Evolutionary conservation across 37 sponge, comb jelly and placozoan genomes (phyloP).

Genomic region (Bolinopsis microptera): DNA sequence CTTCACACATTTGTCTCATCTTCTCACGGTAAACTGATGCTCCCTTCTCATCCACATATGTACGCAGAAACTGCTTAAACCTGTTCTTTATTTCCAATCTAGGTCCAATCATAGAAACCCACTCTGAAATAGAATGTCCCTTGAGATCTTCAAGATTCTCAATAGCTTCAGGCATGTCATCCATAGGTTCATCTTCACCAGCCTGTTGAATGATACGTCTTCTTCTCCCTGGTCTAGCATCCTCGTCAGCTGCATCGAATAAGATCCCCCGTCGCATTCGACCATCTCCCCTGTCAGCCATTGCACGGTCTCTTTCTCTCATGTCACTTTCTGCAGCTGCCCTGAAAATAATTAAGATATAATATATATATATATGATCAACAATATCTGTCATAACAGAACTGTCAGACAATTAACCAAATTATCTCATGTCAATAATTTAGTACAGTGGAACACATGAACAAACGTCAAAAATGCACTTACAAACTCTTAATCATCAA

Average conservation of each 20-base stretch:
- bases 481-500: too few species aligned
- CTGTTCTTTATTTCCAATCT: conserved; percentile 93
- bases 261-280: conserved; percentile 85
- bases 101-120: conserved; percentile 96
- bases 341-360: conserved; percentile 68
- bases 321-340: conserved; percentile 81
- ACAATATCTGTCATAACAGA: too few species aligned
- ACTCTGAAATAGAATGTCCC: conserved; percentile 95
- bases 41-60: conserved; percentile 82
- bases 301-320: conserved; percentile 84
- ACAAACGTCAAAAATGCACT: too few species aligned
- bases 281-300: conserved; percentile 75
- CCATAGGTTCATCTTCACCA: conserved; percentile 51
- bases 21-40: conserved; percentile 86
- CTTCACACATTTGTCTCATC: conserved; percentile 97
- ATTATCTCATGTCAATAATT: too few species aligned
- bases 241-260: conserved; percentile 74
- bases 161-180: conserved; percentile 78
- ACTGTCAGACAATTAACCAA: too few species aligned
- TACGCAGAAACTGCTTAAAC: conserved; percentile 90
- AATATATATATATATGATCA: too few species aligned
- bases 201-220: conserved; percentile 45
- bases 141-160: conserved; percentile 96
- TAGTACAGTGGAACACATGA: too few species aligned
- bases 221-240: neutral